phyloP scores from a whole-genome alignment of 2,888 invertebrate species.

The Molorchus minor region DNA sequence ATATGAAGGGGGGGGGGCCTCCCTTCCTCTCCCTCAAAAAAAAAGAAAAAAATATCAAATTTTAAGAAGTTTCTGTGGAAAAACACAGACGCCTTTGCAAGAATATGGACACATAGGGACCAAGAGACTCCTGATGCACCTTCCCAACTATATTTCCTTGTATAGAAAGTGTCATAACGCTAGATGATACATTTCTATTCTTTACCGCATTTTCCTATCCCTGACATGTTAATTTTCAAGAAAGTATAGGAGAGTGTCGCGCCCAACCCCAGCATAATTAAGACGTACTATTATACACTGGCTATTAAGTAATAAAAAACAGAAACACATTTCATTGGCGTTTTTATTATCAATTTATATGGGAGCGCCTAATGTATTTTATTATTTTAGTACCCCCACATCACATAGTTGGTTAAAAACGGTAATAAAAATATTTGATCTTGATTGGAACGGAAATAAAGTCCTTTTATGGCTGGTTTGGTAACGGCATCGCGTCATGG shows the following conservation, averaged over 20 bases:
- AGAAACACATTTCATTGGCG: constrained; percentile 21
- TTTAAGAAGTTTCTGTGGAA: too few relatives aligned
- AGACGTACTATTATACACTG: constrained; percentile 21
- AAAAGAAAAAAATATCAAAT: too few relatives aligned
- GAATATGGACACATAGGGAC: too few relatives aligned
- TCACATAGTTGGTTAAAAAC: constrained; percentile 16
- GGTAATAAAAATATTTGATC: constrained; percentile 21
- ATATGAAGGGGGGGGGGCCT: too few relatives aligned
- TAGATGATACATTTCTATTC: too few relatives aligned
- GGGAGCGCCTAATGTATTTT: constrained; percentile 23
- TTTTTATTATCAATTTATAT: constrained; percentile 24
- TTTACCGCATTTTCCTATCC: too few relatives aligned
- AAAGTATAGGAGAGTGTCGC: constrained; percentile 3
- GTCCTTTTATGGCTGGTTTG: constrained; percentile 14
- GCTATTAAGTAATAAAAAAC: constrained; percentile 26
- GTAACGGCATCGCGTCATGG: constrained; percentile 5
- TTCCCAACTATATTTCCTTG: too few relatives aligned
- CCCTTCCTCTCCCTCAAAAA: too few relatives aligned
- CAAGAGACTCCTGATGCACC: too few relatives aligned
- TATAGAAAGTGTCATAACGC: too few relatives aligned
- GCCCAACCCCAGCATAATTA: constrained; percentile 11
- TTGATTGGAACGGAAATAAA: constrained; percentile 23
- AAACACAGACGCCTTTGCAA: too few relatives aligned
- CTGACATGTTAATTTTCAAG: neutral
- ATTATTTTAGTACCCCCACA: constrained; percentile 26